Evolutionary conservation across 1,140 invertebrate genomes (phyloP).

Genomic region (Temnothorax longispinosus): DNA sequence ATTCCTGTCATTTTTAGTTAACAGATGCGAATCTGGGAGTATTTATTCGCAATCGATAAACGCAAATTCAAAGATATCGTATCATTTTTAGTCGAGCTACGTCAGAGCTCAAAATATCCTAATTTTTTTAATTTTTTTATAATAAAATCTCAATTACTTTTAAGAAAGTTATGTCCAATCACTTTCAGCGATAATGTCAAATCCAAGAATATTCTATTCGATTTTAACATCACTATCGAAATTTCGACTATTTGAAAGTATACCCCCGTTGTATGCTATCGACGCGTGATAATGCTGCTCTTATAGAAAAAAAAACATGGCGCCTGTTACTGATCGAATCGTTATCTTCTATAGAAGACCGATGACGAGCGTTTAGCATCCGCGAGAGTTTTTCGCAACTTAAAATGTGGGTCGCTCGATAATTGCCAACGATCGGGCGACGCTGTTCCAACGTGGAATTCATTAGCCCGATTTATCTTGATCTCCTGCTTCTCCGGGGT

Average conservation of each 20-base stretch:
- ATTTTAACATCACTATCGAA: neutral
- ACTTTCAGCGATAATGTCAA: neutral
- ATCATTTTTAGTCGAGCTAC: neutral
- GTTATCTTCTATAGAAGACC: slow-evolving; percentile 39
- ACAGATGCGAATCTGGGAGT: neutral
- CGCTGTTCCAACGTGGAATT: slow-evolving; percentile 76
- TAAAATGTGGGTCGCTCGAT: slow-evolving; percentile 78
- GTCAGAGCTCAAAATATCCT: neutral
- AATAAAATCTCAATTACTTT: neutral
- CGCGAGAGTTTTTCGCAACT: slow-evolving; percentile 63
- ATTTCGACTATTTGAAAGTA: neutral
- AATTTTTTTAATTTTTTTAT: slow-evolving; percentile 9
- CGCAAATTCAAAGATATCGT: neutral
- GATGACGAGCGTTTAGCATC: slow-evolving; percentile 52
- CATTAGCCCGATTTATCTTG: slow-evolving; percentile 77
- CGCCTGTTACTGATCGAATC: slow-evolving; percentile 23
- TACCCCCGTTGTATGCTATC: neutral
- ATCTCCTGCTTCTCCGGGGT: slow-evolving; percentile 59
- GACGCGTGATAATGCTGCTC: slow-evolving; percentile 13
- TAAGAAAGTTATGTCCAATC: neutral
- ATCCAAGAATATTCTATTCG: slow-evolving; percentile 2
- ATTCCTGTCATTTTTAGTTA: neutral
- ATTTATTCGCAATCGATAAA: neutral
- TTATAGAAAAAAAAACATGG: slow-evolving; percentile 23
- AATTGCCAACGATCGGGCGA: slow-evolving; percentile 70